Percentiles rank a stretch among this genome's conserved stretches.
Evolutionary conservation across 2,888 invertebrate genomes (phyloP).

Genomic region (Melanophora roralis): DNA sequence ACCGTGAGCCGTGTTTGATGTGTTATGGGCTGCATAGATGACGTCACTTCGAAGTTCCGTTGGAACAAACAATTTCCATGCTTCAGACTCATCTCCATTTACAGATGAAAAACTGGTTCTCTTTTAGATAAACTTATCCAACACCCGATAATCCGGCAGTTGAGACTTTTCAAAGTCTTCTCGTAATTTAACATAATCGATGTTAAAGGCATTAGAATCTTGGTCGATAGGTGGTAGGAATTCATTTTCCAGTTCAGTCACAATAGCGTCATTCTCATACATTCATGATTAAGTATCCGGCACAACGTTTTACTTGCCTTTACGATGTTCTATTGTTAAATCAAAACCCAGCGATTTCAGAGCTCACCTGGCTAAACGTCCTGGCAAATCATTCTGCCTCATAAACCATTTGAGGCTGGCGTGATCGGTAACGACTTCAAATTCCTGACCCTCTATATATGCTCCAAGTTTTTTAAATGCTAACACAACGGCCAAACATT

Average conservation of each 20-base stretch:
- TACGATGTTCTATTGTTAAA: constrained; percentile 9
- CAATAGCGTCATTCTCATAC: neutral
- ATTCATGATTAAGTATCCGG: neutral
- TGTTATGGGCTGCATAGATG: neutral
- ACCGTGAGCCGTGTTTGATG: neutral
- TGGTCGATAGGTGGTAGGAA: neutral
- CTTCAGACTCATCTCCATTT: neutral
- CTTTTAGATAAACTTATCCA: neutral
- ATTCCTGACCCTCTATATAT: neutral
- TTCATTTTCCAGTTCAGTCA: neutral
- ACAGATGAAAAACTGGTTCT: neutral
- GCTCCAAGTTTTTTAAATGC: neutral
- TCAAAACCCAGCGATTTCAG: constrained; percentile 8
- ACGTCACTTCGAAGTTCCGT: neutral
- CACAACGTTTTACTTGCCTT: neutral
- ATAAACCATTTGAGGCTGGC: constrained; percentile 20
- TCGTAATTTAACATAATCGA: neutral
- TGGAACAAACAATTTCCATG: neutral
- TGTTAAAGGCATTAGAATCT: neutral
- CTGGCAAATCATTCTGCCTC: constrained; percentile 8
- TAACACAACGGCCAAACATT: neutral
- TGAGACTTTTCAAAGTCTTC: neutral
- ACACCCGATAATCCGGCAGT: neutral
- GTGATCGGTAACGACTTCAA: constrained; percentile 7
- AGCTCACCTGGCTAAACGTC: constrained; percentile 8